Evolutionary conservation across 2,113 vertebrate genomes (phyloP), one percentile per base, ranked within the genome.

Genomic region (Catagonus wagneri): DNA sequence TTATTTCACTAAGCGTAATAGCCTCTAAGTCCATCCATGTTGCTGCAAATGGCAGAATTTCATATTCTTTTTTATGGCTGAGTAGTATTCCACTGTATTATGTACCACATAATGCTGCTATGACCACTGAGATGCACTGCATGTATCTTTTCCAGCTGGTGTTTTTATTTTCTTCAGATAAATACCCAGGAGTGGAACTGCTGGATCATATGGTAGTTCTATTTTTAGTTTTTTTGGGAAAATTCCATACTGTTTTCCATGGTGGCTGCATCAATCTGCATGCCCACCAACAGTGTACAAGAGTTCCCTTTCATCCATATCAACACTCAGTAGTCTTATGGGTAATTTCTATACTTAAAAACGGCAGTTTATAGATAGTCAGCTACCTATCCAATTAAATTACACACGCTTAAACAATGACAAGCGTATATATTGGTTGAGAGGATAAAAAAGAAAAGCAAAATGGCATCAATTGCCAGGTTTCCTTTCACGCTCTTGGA

Each of bases 351-450:
- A 5, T 58, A 19, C 36, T 61, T 80, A 89, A 91, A 91, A 23
- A 34, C 71, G 71, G 36, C n/a, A 87, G 27, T 79, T 95, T 87
- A 86, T 15, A 60, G 15, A 79, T 16, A 86, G 66, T 22, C 89
- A 56, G 66, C 27, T 92, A 56, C 23, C n/a, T 39, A 17, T 69
- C 39, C 22, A 75, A 65, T 8, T 20, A 34, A 94, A 78, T 69
- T 78, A 85, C 50, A 86, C 56, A 56, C 60, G 27, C 23, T 90
- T 87, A 85, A 87, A 72, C 50, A 83, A 93, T 60, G 25, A 87
- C 69, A 91, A 74, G 2, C 34, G 22, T 61, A 61, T 39, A 68
- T 54, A 54, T 6, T 29, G 39, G 39, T 13, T 69, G 50, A 93
- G 2, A 68, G 27, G 12, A 12, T 36, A 63, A 58, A 58, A 94